Evolutionary conservation across 2,113 vertebrate genomes (phyloP), one percentile per base, ranked within the genome.

Genomic region (Bos javanicus): DNA sequence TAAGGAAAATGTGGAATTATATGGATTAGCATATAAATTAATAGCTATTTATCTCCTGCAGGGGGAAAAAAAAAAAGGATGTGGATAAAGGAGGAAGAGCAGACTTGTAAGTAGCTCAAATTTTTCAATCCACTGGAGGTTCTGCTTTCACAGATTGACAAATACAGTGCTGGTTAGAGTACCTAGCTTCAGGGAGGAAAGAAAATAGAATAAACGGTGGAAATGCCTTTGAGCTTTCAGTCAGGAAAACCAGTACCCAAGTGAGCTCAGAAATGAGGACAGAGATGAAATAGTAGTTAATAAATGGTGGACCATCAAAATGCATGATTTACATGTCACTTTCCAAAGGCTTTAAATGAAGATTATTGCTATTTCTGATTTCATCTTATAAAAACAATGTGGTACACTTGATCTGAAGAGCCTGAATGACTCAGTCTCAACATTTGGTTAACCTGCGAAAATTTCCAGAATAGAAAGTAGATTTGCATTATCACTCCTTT

Each of bases 381-480:
- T 82, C 50, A 78, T 56, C 48, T 94, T 91, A 85, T 76, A 60
- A 76, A 91, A 94, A 48, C 21, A 84, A 90, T 64, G 50, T 67
- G 46, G 10, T 52, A 57, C 86, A 76, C 82, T 50, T 95, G 71
- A 94, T 95, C 23, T 1, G 30, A 91, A 17, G 30, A 19, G 19
- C 87, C 11, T 30, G 26, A 88, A 82, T 83, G 56, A 92, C 82
- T 91, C 33, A 74, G 11, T 25, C 5, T 87, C 52, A 39, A 83
- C 28, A 36, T 91, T 91, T 91, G 64, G 36, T 52, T 80, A 94
- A 43, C 46, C 28, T 85, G 57, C 13, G 54, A 94, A 86, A 85
- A 8, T 71, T 96, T 59, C 48, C 87, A 95, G 56, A 96, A 67
- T 33, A 59, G 26, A 95, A 94, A 90, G 86, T 46, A 88, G 57